Evolutionary conservation across 2,113 vertebrate genomes (phyloP), one percentile per base, ranked within the genome.

Genomic region (Bos javanicus): DNA sequence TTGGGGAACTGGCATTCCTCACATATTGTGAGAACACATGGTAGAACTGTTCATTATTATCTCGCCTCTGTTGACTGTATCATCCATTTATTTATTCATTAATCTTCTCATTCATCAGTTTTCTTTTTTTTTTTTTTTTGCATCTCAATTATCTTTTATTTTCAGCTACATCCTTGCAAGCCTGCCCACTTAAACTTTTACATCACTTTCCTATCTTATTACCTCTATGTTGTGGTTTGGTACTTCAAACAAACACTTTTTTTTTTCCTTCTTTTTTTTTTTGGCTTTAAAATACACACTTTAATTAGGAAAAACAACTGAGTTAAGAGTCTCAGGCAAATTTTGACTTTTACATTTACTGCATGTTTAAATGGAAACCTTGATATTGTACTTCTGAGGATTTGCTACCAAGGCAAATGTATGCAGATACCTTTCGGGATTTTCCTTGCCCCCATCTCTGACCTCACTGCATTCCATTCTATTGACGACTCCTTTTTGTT

Each of bases 301-400:
- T 96, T 98, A 97, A 94, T 98, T 98, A 97, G 93, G 84, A 97
- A 96, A 91, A 92, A 96, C 46, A 96, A 96, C 91, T 36, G 95
- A 97, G 76, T 87, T 92, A 96, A 89, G 91, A 93, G 74, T 90
- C 87, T 96, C 86, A 87, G 93, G 94, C 54, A 97, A 97, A 90
- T 94, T 92, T 91, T 95, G 94, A 88, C 57, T 89, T 96, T 93
- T 94, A 81, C 17, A 91, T 94, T 97, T 95, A 96, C 86, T 86
- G 94, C 62, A 78, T 52, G 52, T 91, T 90, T 96, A 89, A 96
- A 91, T 25, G 92, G 95, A 95, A 91, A 97, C 52, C 62, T 84
- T 95, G 91, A 89, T 90, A 76, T 1, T 84, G 17, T 93, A 83
- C 19, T 95, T 97, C 28, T 92, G 39, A 87, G 64, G 82, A 95